phyloP scores from a whole-genome alignment of 2,888 invertebrate genomes.

The Carcina quercana region DNA sequence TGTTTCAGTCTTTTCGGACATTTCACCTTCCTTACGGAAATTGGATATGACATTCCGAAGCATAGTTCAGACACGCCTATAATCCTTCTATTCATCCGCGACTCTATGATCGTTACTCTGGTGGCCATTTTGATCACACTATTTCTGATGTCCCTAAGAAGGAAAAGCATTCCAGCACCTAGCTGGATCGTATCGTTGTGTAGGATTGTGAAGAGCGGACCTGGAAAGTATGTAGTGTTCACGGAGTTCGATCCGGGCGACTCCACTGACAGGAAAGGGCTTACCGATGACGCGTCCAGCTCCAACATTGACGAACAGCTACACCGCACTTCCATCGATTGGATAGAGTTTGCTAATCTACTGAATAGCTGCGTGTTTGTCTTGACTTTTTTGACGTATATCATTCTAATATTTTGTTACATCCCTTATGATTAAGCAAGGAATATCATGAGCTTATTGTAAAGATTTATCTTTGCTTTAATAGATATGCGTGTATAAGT shows the following conservation, averaged over 20 bases:
- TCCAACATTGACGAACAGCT: constrained; percentile 23
- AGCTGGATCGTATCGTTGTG: constrained; percentile 43
- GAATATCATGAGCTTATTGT: neutral
- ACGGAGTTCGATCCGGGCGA: constrained; percentile 58
- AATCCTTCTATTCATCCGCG: constrained; percentile 58
- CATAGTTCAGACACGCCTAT: constrained; percentile 75
- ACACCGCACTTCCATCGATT: constrained; percentile 34
- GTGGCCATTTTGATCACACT: constrained; percentile 47
- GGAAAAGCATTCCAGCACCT: constrained; percentile 39
- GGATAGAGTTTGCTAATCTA: constrained; percentile 54
- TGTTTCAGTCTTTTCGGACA: constrained; percentile 77
- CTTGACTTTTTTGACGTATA: constrained; percentile 39
- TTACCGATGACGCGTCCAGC: constrained; percentile 26
- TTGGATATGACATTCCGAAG: constrained; percentile 75
- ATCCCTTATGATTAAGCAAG: constrained; percentile 42
- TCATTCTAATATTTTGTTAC: constrained; percentile 45
- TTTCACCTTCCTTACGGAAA: constrained; percentile 72
- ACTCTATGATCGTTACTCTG: constrained; percentile 58
- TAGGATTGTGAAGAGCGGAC: constrained; percentile 41
- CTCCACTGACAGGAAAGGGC: constrained; percentile 28
- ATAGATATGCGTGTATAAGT: neutral
- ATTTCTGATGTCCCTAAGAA: constrained; percentile 44
- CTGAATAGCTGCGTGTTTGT: constrained; percentile 50
- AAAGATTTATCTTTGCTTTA: no score
- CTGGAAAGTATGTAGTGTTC: constrained; percentile 56